Conservation (phyloP, 2,888 invertebrate genomes). For the Euproctis similis region DNA sequence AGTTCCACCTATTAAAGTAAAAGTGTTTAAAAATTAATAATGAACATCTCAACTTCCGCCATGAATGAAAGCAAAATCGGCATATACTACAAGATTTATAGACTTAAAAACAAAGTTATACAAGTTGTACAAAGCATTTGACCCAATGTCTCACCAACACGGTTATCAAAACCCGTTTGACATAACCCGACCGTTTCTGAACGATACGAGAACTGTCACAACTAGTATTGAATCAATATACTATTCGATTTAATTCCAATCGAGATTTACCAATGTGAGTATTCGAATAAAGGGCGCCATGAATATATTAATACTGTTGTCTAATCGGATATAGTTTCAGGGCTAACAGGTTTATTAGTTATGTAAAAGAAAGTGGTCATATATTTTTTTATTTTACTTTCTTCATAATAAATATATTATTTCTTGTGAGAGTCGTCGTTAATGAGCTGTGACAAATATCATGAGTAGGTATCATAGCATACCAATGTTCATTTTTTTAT, state of each 20-base stretch:
- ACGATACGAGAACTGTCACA: constrained; percentile 5
- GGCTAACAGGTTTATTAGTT: constrained; percentile 22
- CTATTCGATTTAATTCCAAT: constrained; percentile 13
- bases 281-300: constrained; percentile 23
- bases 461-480: neutral
- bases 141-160: constrained; percentile 25
- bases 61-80: no score
- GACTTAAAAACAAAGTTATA: constrained; percentile 17
- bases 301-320: constrained; percentile 25
- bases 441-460: constrained; percentile 2
- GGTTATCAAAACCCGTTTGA: constrained; percentile 24
- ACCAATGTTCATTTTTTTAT: no score
- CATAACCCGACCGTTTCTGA: constrained; percentile 13
- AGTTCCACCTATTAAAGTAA: no score
- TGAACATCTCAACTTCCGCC: no score
- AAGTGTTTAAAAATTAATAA: no score
- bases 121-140: constrained; percentile 11
- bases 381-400: constrained; percentile 16
- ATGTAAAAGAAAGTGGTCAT: constrained; percentile 23
- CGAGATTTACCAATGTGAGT: constrained; percentile 5
- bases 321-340: constrained; percentile 27
- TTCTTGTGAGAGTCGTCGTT: constrained; percentile 12
- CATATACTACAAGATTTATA: no score
- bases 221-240: neutral
- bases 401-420: constrained; percentile 10